Base-by-base conservation (phyloP, 2,113 vertebrate genomes). In the Pampusana beccarii region DNA sequence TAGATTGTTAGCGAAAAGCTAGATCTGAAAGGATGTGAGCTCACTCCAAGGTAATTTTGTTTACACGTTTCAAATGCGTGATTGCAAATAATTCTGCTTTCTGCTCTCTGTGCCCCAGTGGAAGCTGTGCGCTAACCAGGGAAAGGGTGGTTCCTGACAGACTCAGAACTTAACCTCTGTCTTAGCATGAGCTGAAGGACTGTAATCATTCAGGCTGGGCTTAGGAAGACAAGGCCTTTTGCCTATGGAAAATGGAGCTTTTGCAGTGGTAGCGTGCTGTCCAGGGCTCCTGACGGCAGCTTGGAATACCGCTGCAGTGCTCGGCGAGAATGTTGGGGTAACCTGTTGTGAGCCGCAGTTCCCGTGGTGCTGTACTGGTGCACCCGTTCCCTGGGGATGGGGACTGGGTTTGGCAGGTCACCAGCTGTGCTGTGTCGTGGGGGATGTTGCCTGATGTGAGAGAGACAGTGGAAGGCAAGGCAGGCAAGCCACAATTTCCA, bases 81-180 rank as follows among this genome's bases (percentile, higher is more conserved):
- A 36, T 46, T 81, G 70, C 50, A 80, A 82, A 38, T 91, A 54
- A 90, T 80, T 88, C 48, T 83, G 11, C 28, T 31, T 88, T 95
- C 62, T 93, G 21, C 24, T 73, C 40, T 42, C 40, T 51, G 28
- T 81, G 61, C 34, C 64, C 34, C 24, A 0, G 2, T 61, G 56
- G 66, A 87, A 93, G 57, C 23, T 53, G 34, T 36, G 34, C 13
- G 13, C 5, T 11, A 23, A 40, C 16, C 0, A 0, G 10, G 51
- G 31, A 11, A 64, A 48, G 64, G 6, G n/a, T 31, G 16, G 31
- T 73, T 83, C 29, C 42, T 90, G 34, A 16, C 44, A 73, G 34
- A 25, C 24, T 71, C 64, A 21, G 38, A 80, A 24, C 29, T 69
- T 66, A 13, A 34, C 67, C 51, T 80, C 54, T 62, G 36, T 36